Evolutionary conservation across 2,888 invertebrate genomes (phyloP).

Genomic region (Acholoe squamosa): DNA sequence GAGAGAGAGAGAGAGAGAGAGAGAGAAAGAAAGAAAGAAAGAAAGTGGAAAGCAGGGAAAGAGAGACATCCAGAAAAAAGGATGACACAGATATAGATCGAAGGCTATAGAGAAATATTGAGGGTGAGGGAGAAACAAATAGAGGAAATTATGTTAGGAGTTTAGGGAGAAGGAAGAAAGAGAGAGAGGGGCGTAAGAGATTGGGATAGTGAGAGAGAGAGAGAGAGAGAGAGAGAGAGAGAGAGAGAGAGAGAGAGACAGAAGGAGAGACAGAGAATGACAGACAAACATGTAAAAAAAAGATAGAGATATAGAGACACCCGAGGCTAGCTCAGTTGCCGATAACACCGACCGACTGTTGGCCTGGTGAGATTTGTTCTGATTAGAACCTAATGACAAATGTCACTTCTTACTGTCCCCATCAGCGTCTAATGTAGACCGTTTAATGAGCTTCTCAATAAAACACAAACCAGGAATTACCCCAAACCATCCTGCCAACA

Average conservation of each 20-base stretch:
- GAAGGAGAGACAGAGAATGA: neutral
- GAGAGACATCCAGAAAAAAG: neutral
- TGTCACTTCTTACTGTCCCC: neutral
- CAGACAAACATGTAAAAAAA: neutral
- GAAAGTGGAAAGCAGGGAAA: neutral
- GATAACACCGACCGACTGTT: neutral
- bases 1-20: neutral
- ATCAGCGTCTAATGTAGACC: conserved; percentile 13
- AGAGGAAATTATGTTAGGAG: no score
- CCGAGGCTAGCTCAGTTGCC: no score
- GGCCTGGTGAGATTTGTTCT: neutral
- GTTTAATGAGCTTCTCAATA: conserved; percentile 14
- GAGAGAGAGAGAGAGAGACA: neutral
- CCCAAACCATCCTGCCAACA: no score
- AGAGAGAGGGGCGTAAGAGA: no score
- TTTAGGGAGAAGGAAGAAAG: neutral
- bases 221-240: neutral
- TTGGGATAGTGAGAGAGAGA: neutral
- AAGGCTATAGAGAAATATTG: no score
- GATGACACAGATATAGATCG: no score
- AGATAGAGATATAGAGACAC: neutral
- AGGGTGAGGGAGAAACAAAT: no score
- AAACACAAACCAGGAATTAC: neutral
- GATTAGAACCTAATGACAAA: conserved; percentile 25
- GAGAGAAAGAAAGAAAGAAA: neutral